These are phyloP conservation scores for Enteromius trimaculatus DNA, from an alignment of 2,797 vertebrate species.

Conservation along the genomic window DNA sequence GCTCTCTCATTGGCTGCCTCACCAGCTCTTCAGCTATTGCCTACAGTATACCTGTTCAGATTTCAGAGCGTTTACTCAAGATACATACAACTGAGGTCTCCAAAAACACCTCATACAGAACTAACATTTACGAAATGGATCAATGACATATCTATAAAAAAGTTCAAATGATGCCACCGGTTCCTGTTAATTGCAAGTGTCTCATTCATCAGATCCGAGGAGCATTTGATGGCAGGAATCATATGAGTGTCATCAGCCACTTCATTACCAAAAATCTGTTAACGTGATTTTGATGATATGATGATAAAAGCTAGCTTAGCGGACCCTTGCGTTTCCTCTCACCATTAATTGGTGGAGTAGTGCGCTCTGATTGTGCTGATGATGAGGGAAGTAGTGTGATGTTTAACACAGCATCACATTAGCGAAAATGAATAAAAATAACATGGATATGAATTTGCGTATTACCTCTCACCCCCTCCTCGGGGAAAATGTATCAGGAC, in stretches of 20 bases:
- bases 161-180: constrained; percentile 27
- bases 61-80: not conserved
- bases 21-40: constrained; percentile 60
- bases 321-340: constrained; percentile 54
- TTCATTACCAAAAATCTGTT: constrained; percentile 51
- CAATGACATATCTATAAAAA: not conserved
- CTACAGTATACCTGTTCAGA: not conserved
- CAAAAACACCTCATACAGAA: not conserved
- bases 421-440: constrained; percentile 59
- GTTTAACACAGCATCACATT: constrained; percentile 68
- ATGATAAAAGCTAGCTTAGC: constrained; percentile 58
- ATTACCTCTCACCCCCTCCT: constrained; percentile 64
- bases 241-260: constrained; percentile 42
- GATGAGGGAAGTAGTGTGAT: constrained; percentile 55
- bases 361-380: constrained; percentile 55
- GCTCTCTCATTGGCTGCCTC: constrained; percentile 80
- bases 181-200: constrained; percentile 39
- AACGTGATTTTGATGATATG: constrained; percentile 43
- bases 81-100: not conserved
- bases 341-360: constrained; percentile 59
- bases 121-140: constrained; percentile 8
- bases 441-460: constrained; percentile 65
- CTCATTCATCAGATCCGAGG: constrained; percentile 15
- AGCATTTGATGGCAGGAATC: constrained; percentile 41
- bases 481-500: constrained; percentile 63